phyloP scores from a whole-genome alignment of 1,140 invertebrate genomes.

The Euura saliciscinereae region DNA sequence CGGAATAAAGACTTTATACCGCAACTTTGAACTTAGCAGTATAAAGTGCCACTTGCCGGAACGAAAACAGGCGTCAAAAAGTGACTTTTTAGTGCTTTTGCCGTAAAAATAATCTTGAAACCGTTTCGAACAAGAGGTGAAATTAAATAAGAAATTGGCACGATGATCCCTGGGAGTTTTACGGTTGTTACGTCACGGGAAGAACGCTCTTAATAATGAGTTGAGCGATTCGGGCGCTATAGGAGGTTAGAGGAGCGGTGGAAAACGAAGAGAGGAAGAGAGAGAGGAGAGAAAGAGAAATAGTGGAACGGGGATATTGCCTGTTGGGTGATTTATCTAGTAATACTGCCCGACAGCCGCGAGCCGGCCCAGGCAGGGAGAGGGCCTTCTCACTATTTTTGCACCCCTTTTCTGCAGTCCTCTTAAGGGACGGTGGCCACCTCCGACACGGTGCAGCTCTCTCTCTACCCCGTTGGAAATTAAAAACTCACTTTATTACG shows the following conservation, averaged over 20 bases:
- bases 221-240: not conserved
- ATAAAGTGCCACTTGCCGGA: too few species aligned
- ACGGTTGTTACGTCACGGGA: not conserved
- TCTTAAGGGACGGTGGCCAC: conserved; percentile 39
- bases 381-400: conserved; percentile 11
- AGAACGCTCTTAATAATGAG: conserved; percentile 7
- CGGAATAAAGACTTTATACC: too few species aligned
- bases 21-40: too few species aligned
- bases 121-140: too few species aligned
- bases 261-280: not conserved
- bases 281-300: conserved; percentile 18
- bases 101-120: too few species aligned
- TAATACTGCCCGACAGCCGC: conserved; percentile 60
- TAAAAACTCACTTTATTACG: conserved; percentile 63
- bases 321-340: conserved; percentile 62
- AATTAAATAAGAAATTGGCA: too few species aligned
- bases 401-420: conserved; percentile 31
- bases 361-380: conserved; percentile 32
- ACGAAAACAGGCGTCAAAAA: too few species aligned
- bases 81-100: too few species aligned
- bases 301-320: conserved; percentile 53
- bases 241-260: not conserved
- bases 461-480: conserved; percentile 46
- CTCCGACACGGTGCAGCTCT: conserved; percentile 35
- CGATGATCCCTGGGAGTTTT: too few species aligned